A percentile compares a stretch with the other conserved stretches of the same genome.
Conservation (phyloP, 2,113 vertebrate genomes). For the Cyanoderma ruficeps region DNA sequence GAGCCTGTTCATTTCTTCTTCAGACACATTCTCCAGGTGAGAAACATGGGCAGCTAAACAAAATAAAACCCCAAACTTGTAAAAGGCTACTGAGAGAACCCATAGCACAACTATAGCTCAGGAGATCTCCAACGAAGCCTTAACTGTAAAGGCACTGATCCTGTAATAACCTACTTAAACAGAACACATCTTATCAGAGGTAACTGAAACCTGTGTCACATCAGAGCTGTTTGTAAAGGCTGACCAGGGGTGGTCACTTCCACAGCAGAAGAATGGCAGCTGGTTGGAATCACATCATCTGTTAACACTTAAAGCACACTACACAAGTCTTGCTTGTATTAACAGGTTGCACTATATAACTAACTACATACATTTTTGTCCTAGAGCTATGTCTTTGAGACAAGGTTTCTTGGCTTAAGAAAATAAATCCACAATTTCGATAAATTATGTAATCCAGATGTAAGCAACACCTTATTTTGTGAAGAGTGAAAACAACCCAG, state of each 20-base stretch:
- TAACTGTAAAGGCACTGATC: not conserved
- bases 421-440: not conserved
- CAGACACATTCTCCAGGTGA: constrained; percentile 93
- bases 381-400: not conserved
- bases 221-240: not conserved
- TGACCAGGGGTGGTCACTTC: not conserved
- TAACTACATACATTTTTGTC: not conserved
- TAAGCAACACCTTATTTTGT: not conserved
- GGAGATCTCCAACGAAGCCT: not conserved
- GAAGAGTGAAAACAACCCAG: not conserved
- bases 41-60: constrained; percentile 92
- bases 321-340: not conserved
- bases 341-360: not conserved
- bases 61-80: constrained; percentile 19
- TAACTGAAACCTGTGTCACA: not conserved
- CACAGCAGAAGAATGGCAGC: not conserved
- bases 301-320: not conserved
- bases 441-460: not conserved
- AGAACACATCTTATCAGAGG: not conserved
- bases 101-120: not conserved
- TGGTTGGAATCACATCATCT: not conserved
- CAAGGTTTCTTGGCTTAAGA: not conserved
- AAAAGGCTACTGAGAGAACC: not conserved
- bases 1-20: constrained; percentile 96
- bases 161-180: not conserved